Evolutionary conservation across 2,888 invertebrate species (phyloP), one percentile per base, ranked within the genome.

Genomic region (Amphipoea lucens): DNA sequence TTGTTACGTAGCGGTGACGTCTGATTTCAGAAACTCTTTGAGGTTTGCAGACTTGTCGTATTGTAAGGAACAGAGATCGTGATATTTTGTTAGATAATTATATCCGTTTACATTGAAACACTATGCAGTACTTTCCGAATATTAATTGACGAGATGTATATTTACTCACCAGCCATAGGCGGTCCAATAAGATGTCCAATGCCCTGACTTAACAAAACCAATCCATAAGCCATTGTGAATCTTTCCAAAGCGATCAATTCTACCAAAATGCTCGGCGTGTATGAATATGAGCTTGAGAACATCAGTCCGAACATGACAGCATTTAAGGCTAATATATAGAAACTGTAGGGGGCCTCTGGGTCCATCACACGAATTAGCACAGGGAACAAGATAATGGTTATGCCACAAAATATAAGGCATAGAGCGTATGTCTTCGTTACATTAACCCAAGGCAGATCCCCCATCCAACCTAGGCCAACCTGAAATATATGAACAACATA

Each of bases 171-270:
- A 92, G 99, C 99, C 90, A 99, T 97, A n/a, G 99, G 99, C 11
- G 99, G 99, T 83, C 99, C 99, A 82, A 98, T 96, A 72, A 99
- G 97, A 96, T 99, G 99, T 70, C 99, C 99, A 88, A 99, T 97
- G 29, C 99, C 99, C 95, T 99, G 99, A 86, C 99, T 98, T 80
- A 99, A 96, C 87, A 99, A 97, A 87, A 98, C 98, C 88, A 99
- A 96, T 23, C 99, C 99, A 94, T 99, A 99, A 40, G 99, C 99
- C 95, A 98, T 98, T 14, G 99, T 99, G 93, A 99, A 99, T 87
- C 98, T 97, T 91, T 99, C 99, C 92, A 99, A 95, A 6, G 99
- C 99, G 68, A 99, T 98, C 90, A 99, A 96, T 92, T 99, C 98
- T 48, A 99, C 99, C 88, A 99, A 96, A 91, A 99, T 98, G 91